A percentile compares a stretch with the other conserved stretches of the same genome.
Evolutionary conservation across 2,888 invertebrate genomes (phyloP).

Genomic region (Ferrisia virgata): DNA sequence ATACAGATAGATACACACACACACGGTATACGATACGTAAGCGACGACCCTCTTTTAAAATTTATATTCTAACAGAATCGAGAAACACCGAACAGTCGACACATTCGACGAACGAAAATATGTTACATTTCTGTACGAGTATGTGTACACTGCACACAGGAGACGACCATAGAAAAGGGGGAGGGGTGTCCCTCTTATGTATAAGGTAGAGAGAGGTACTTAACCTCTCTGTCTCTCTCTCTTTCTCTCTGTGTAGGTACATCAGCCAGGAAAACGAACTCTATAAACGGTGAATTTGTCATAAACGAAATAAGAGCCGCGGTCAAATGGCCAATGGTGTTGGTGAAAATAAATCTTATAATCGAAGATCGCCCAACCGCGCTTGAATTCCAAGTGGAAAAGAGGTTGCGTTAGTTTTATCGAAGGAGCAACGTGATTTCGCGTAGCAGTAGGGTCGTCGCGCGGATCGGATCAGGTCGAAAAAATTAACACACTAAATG

Average conservation of each 20-base stretch:
- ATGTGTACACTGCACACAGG: too few species aligned
- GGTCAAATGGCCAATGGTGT: background rate
- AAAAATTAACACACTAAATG: background rate
- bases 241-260: too few species aligned
- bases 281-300: background rate
- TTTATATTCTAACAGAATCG: background rate
- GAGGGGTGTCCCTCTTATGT: too few species aligned
- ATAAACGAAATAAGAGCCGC: background rate
- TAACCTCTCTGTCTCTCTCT: too few species aligned
- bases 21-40: background rate
- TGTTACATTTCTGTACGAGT: background rate
- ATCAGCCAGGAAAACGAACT: background rate
- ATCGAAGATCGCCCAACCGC: background rate
- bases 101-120: background rate
- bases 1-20: too few species aligned
- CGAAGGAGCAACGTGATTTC: too few species aligned
- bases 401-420: too few species aligned
- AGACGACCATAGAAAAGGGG: too few species aligned
- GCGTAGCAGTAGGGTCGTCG: too few species aligned
- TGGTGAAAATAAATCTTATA: background rate
- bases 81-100: background rate
- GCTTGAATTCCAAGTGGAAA: too few species aligned
- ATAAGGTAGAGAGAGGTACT: too few species aligned
- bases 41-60: conserved; percentile 4
- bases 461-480: background rate